Base-by-base conservation (phyloP, 2,797 vertebrate species). In the Lepus oiostolus region DNA sequence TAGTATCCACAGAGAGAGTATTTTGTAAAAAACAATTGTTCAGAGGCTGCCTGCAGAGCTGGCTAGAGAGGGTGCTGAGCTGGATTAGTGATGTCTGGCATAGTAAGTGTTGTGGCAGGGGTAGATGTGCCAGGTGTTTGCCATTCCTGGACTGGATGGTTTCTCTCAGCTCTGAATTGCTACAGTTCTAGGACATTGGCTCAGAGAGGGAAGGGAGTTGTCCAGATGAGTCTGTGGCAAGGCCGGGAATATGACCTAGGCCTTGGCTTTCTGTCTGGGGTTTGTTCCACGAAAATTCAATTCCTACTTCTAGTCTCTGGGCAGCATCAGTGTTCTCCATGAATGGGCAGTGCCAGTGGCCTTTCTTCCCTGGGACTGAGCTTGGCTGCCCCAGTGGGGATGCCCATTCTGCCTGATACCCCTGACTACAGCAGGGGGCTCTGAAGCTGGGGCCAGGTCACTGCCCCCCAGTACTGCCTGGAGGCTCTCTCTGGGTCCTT, bases 401-500 rank as follows among this genome's bases (percentile, higher is more conserved):
- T 65, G 6, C 81, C 42, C 10, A 1, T 58, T 88, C 32, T 32
- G 35, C 87, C 70, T 75, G 52, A 52, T 28, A 28, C 24, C 14
- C 1, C n/a, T 24, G 8, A 65, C 35, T 38, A 28, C 24, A 84
- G 24, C 71, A 75, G 26, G 35, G 67, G 14, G 30, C 62, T 38
- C 62, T 38, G 42, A 19, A 84, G 22, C 28, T 62, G 67, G 77
- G 24, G 1, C 28, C 42, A 47, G 17, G 47, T 17, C 42, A 42
- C 35, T 60, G 35, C 76, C 71, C 76, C 71, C 32, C 2, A 85
- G 42, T 12, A 6, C 84, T 52, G 54, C 50, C 35, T 16, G 16
- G 38, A 63, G 54, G 17, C 77, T 91, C 35, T 92, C 54, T 85
- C 52, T 90, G 60, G 70, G 32, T 81, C 42, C 35, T 90, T 94